Base-by-base conservation (phyloP, 1,140 invertebrate species). In the Camponotus pennsylvanicus region DNA sequence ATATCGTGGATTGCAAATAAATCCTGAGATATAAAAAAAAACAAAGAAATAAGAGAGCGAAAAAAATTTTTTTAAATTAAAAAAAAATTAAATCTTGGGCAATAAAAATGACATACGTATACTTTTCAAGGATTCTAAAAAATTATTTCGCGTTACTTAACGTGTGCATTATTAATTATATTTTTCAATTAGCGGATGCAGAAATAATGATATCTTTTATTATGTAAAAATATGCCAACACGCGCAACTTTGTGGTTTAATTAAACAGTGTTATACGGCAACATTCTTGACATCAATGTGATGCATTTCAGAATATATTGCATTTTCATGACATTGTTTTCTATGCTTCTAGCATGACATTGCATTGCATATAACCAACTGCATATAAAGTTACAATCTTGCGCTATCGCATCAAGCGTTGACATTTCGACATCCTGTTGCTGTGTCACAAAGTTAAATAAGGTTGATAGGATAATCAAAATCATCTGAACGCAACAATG, bases 251-350 rank as follows among this genome's bases (percentile, higher is more conserved):
- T 11, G 52, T 21, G 27, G 9, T 21, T 82, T 73, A 73, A 82
- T 80, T 80, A 70, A 55, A 71, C 27, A 5, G 40, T 32, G 1
- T 42, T 15, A 37, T 27, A 15, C 3, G 42, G 55, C 52, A 73
- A 21, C 18, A n/a, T 82, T 55, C 55, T 70, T 80, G 77, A 80
- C 77, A 70, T 7, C 27, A 15, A 66, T 45, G 34, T 80, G 21
- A 42, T 27, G 15, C 52, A 40, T 61, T 73, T 8, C 34, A 32
- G 13, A 73, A 61, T 61, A 70, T 34, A 45, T 73, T 37, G 15
- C 27, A 73, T 83, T 83, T 83, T 73, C 55, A 61, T 83, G 40
- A 49, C 32, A 83, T 75, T 61, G 13, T 82, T 59, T 73, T 45
- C 64, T 80, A 57, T 34, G 5, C 45, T 42, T 5, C n/a, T 45